These are phyloP conservation scores for Diaphora mendica DNA, from an alignment of 2,888 invertebrate species.

Conservation along the genomic window DNA sequence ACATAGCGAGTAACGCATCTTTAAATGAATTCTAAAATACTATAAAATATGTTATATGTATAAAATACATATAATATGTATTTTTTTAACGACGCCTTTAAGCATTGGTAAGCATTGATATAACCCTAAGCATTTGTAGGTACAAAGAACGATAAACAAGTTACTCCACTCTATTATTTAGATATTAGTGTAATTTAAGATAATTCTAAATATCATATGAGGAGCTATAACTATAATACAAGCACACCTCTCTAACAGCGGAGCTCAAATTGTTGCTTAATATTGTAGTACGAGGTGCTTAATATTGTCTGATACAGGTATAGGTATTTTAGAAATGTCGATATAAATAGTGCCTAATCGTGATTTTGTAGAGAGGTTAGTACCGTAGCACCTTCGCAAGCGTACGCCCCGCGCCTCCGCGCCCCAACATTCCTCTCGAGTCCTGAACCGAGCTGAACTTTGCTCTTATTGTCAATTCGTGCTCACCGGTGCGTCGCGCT, in stretches of 20 bases:
- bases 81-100: slow-evolving; percentile 24
- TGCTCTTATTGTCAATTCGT: slow-evolving; percentile 86
- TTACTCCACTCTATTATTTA: slow-evolving; percentile 28
- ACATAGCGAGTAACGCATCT: not conserved
- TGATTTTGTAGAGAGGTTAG: slow-evolving; percentile 77
- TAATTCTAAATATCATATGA: slow-evolving; percentile 36
- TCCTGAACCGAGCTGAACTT: slow-evolving; percentile 85
- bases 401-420: slow-evolving; percentile 71
- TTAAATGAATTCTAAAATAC: slow-evolving; percentile 25
- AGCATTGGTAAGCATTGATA: slow-evolving; percentile 15
- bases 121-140: not conserved
- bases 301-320: slow-evolving; percentile 62
- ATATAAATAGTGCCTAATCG: slow-evolving; percentile 81
- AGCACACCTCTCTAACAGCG: slow-evolving; percentile 35
- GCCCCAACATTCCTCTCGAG: slow-evolving; percentile 81
- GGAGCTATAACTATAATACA: slow-evolving; percentile 31
- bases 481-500: slow-evolving; percentile 78
- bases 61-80: too few relatives aligned
- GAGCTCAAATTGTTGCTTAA: slow-evolving; percentile 47
- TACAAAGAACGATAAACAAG: slow-evolving; percentile 20
- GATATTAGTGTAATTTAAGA: slow-evolving; percentile 27
- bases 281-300: slow-evolving; percentile 52
- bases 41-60: too few relatives aligned
- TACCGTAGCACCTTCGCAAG: slow-evolving; percentile 72
- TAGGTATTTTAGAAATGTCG: slow-evolving; percentile 72